Base-by-base conservation (phyloP, 2,888 invertebrate genomes). In the Acrobasis consociella region DNA sequence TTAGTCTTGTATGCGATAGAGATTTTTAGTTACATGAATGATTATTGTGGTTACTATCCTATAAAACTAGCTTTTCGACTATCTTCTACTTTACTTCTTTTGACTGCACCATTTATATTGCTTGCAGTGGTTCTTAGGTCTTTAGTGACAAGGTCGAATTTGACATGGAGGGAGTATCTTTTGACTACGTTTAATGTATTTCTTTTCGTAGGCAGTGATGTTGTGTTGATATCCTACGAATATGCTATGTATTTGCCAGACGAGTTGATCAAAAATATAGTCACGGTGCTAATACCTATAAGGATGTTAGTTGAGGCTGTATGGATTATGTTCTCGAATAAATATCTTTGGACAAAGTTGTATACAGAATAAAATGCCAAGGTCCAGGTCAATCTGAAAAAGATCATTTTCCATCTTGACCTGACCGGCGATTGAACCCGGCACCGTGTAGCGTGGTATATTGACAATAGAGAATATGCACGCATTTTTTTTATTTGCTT, bases 1-100 rank as follows among this genome's bases (percentile, higher is more conserved):
- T 42, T 56, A 13, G 13, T 56, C 13, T 22, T 56, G 56, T 56
- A 56, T 22, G 22, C 17, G 11, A 46, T 56, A 13, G 22, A 56
- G 7, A 13, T 56, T 5, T 56, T 56, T 42, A 9, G 8, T 13
- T 22, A 42, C 13, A 13, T 56, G 42, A 8, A 42, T 13, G 22
- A 56, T 16, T 39, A 1, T 2, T 56, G 56, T 56, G 56, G 42
- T 22, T 56, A 56, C 15, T 42, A 56, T 46, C 56, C 56, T 1
- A 42, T 56, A 1, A 56, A 42, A 56, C 22, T 56, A 7, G 56
- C 56, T 46, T 56, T 56, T 46, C 56, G 56, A 42, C 22, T 56
- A 16, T 56, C 56, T 7, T 46, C 56, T 17, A 46, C 56, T 3
- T 46, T 56, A 22, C n/a, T 56, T 11, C 42, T 56, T 1, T 56